A percentile compares a stretch with the other conserved stretches of the same genome.
phyloP scores from a whole-genome alignment of 1,140 invertebrate species.

The Hyles euphorbiae region DNA sequence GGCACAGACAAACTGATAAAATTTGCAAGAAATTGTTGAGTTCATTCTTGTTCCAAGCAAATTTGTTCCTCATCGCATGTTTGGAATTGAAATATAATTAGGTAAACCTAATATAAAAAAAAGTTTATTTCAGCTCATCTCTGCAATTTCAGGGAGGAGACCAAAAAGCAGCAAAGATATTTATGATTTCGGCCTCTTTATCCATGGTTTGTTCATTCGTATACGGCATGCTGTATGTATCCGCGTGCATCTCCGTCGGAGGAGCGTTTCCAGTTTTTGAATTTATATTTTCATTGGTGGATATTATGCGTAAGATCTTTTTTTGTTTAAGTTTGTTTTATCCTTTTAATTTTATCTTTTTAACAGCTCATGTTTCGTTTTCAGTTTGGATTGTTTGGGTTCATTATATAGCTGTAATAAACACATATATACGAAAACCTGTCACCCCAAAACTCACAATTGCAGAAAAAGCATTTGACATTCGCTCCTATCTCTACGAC shows the following conservation, averaged over 20 bases:
- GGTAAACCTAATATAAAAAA: too few relatives aligned
- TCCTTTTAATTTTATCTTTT: too few relatives aligned
- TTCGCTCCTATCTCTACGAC: neutral
- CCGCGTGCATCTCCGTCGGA: conserved; percentile 31
- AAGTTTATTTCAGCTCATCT: too few relatives aligned
- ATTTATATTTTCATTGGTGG: conserved; percentile 39
- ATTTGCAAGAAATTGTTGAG: too few relatives aligned
- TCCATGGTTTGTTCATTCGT: conserved; percentile 37
- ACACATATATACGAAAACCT: conserved; percentile 18
- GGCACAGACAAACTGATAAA: too few relatives aligned
- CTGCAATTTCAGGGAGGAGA: conserved; percentile 31
- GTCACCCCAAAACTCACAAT: neutral
- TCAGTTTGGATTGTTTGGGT: conserved; percentile 37
- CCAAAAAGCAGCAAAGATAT: conserved; percentile 20
- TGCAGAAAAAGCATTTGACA: neutral
- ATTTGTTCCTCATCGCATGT: too few relatives aligned
- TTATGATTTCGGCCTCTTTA: conserved; percentile 28
- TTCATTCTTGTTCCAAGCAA: too few relatives aligned
- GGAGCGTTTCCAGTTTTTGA: conserved; percentile 45
- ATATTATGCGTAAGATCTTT: conserved; percentile 39
- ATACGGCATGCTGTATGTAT: conserved; percentile 43
- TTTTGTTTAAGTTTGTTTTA: too few relatives aligned
- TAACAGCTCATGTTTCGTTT: conserved; percentile 5
- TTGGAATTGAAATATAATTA: too few relatives aligned
- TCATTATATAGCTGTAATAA: conserved; percentile 37